Base-by-base conservation (phyloP, 2,797 vertebrate species). In the Eulemur albifrons region DNA sequence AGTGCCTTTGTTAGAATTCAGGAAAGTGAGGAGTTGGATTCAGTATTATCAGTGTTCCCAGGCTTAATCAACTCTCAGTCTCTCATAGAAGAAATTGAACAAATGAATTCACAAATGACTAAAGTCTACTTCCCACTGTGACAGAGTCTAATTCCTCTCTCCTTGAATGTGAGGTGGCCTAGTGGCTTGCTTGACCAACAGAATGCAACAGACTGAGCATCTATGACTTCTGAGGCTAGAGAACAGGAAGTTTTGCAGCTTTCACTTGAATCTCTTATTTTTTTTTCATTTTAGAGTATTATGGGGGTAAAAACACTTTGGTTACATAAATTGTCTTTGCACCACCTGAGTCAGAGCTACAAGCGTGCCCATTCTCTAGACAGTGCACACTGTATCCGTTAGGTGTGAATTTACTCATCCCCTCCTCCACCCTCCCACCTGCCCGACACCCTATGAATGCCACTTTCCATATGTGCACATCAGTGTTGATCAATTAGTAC, bases 61-160 rank as follows among this genome's bases (percentile, higher is more conserved):
- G n/a, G 82, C 90, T 85, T 94, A 90, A 88, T 90, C 82, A 94
- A 4, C 32, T 73, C 69, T 52, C 4, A 11, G 45, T 63, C 3
- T 93, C 67, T 80, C 43, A 72, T 69, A 86, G 59, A 81, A 93
- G 40, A 17, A 70, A 61, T 63, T 90, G 92, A 94, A 32, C 81
- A 95, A 82, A 57, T 14, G 63, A 72, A 77, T 25, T 92, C 81
- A 65, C 1, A 2, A 89, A 65, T 91, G 88, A 86, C 59, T 93
- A 92, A 83, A 88, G 89, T 84, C 82, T 88, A 25, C 15, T 57
- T 93, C 14, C 15, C 11, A 25, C 13, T 52, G 45, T 59, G 14
- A 32, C n/a, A 82, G 70, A 94, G 6, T 59, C n/a, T 90, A 84
- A 81, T 81, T 43, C 27, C 32, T 54, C 40, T 72, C 17, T 54